Evolutionary conservation across 2,888 invertebrate species (phyloP).

Genomic region (Ypsolopha scabrella): DNA sequence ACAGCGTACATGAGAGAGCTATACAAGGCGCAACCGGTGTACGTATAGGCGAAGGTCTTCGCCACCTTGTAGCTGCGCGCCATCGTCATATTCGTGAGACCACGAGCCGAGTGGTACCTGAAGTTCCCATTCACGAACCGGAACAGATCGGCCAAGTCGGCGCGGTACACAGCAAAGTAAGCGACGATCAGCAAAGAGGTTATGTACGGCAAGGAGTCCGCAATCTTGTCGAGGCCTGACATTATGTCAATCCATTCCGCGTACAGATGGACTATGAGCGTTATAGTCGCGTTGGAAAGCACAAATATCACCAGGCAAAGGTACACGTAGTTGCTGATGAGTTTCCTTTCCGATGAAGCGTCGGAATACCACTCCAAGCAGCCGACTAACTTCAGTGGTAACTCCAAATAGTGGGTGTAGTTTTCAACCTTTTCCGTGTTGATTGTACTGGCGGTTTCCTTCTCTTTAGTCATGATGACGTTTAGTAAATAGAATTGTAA

Average conservation of each 20-base stretch:
- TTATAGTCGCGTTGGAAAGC: constrained; percentile 22
- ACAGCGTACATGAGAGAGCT: constrained; percentile 46
- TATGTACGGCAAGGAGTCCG: constrained; percentile 40
- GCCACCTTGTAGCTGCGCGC: constrained; percentile 31
- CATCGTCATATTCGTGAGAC: constrained; percentile 57
- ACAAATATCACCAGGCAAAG: constrained; percentile 35
- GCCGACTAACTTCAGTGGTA: constrained; percentile 38
- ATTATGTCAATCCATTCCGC: constrained; percentile 44
- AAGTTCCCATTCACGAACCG: constrained; percentile 42
- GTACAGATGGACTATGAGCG: constrained; percentile 33
- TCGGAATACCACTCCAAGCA: constrained; percentile 49
- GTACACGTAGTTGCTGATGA: constrained; percentile 36
- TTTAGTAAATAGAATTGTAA: too few relatives aligned
- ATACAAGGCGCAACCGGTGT: constrained; percentile 46
- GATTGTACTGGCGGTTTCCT: background rate
- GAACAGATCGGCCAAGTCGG: constrained; percentile 34
- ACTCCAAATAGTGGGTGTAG: constrained; percentile 34
- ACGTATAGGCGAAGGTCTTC: constrained; percentile 39
- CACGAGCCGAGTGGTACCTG: constrained; percentile 43
- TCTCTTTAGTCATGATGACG: background rate
- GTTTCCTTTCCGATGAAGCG: constrained; percentile 18
- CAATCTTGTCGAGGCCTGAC: constrained; percentile 38
- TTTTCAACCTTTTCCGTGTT: constrained; percentile 14
- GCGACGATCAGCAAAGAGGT: constrained; percentile 36
- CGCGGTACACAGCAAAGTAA: constrained; percentile 36